Percentiles rank a stretch among this genome's conserved stretches.
These are phyloP conservation scores for Asbolus verrucosus DNA, from an alignment of 1,140 invertebrate genomes.

Conservation along the genomic window DNA sequence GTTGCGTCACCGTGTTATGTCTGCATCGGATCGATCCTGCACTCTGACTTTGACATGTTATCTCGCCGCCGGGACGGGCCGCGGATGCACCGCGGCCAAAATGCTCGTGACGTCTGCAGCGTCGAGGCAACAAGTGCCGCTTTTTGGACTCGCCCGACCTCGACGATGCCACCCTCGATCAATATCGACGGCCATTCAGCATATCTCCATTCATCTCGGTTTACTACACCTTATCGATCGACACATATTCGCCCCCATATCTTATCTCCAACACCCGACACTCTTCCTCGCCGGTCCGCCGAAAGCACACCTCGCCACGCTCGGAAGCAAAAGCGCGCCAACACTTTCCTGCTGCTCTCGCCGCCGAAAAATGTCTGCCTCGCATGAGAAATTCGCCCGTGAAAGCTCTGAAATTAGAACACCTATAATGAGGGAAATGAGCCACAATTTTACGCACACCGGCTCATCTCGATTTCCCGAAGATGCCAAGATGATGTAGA, in stretches of 20 bases:
- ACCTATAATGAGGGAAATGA: too few relatives aligned
- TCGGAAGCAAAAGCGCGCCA: too few relatives aligned
- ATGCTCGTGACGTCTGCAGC: too few relatives aligned
- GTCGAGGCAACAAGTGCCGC: conserved; percentile 39
- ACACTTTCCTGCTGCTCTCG: too few relatives aligned
- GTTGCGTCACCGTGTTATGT: conserved; percentile 58
- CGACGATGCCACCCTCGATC: conserved; percentile 44
- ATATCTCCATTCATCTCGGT: conserved; percentile 39
- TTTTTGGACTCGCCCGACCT: conserved; percentile 47
- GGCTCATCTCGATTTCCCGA: too few relatives aligned
- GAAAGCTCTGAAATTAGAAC: too few relatives aligned
- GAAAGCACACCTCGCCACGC: too few relatives aligned
- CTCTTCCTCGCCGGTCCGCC: too few relatives aligned
- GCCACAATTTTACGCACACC: too few relatives aligned
- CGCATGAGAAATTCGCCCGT: too few relatives aligned
- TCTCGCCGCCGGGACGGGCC: conserved; percentile 26
- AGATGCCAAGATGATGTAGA: too few relatives aligned
- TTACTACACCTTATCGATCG: conserved; percentile 38
- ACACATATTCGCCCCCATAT: conserved; percentile 2
- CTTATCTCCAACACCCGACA: conserved; percentile 11
- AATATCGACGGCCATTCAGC: conserved; percentile 46
- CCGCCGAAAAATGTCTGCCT: too few relatives aligned
- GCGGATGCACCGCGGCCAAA: background rate
- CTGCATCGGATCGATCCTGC: conserved; percentile 51
- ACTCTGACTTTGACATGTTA: conserved; percentile 40